Evolutionary conservation across 2,888 invertebrate genomes (phyloP), one percentile per base, ranked within the genome.

Genomic region (Dolichopus griseipennis): DNA sequence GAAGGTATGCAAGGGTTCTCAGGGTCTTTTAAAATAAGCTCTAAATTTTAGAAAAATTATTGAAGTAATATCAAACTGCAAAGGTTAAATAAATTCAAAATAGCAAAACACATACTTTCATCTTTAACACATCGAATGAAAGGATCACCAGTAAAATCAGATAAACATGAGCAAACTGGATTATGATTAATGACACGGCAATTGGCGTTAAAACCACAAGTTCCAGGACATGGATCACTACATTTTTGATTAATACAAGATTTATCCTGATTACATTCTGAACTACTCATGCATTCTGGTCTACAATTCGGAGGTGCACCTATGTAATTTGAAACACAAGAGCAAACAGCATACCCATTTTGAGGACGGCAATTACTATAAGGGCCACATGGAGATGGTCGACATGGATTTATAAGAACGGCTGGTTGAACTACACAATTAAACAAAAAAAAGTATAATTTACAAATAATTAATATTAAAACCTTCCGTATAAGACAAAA

Each of bases 161-260:
- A 83, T 67, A 87, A 85, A 79, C 94, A 94, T 78, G 89, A 90
- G 82, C 94, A 94, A 72, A 92, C 87, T 62, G 93, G 91, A 78
- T 91, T 92, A 78, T 94, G 94, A 79, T 91, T 92, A 66, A 92
- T 88, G 20, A 92, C 91, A 73, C 88, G 88, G 78, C 94, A 94
- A 73, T 89, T 85, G 3, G 93, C 91, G 81, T 91, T 89, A 70
- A 85, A 83, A 34, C 93, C 93, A 77, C 94, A 94, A n/a, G 90
- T 88, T 70, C 90, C 91, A 61, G 87, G 84, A 78, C 93, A 94
- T 65, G 93, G 93, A 79, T 93, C 90, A 71, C 85, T 85, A 78
- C 94, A 94, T 80, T 87, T 90, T 76, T 90, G 88, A 78, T 88
- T 88, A 67, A 90, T 85, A 77, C 95, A 95, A 66, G 93, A 90